Conservation (phyloP, 2,113 vertebrate species). For the Burhinus bistriatus region DNA sequence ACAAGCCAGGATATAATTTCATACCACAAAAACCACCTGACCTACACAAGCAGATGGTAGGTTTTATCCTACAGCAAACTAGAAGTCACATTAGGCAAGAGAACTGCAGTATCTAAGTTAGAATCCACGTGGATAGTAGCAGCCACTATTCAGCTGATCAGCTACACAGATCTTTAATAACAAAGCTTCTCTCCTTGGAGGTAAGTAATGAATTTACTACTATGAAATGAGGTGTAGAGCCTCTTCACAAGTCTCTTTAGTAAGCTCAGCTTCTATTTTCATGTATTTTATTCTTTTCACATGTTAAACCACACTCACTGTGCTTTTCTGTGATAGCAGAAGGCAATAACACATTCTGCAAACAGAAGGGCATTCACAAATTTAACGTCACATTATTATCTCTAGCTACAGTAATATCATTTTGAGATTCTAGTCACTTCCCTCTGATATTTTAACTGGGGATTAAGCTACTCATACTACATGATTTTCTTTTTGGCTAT, state of each 20-base stretch:
- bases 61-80: not conserved
- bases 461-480: not conserved
- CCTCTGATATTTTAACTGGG: not conserved
- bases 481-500: not conserved
- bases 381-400: not conserved
- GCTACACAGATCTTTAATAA: not conserved
- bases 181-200: not conserved
- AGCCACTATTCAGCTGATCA: not conserved
- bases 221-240: not conserved
- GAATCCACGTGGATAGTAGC: not conserved
- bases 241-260: not conserved
- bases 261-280: not conserved
- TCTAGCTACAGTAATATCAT: not conserved
- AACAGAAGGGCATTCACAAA: not conserved
- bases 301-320: not conserved
- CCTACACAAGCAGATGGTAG: not conserved
- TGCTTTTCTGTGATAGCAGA: not conserved
- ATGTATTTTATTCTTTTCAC: not conserved
- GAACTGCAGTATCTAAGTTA: not conserved
- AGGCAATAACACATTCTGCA: not conserved
- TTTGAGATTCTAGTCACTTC: not conserved
- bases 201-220: not conserved
- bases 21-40: not conserved
- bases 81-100: not conserved
- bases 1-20: not conserved